phyloP scores from a whole-genome alignment of 2,113 vertebrate species.

The Hiodon tergisus region DNA sequence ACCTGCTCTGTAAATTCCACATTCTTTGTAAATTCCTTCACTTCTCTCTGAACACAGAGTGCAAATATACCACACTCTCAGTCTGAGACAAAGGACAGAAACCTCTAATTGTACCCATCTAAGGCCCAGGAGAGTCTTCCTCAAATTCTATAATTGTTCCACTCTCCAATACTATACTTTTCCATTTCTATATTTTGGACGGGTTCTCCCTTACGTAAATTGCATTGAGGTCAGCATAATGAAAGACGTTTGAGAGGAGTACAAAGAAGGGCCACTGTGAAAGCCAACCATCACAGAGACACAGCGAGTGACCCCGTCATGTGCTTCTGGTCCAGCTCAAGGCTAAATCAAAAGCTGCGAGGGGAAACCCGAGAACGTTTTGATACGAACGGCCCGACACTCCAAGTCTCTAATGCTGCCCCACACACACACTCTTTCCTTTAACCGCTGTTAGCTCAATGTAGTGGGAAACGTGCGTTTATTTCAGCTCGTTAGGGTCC shows the following conservation, averaged over 20 bases:
- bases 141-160: conserved; percentile 1
- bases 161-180: background rate
- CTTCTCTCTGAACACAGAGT: background rate
- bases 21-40: background rate
- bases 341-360: background rate
- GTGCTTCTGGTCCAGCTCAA: background rate
- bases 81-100: background rate
- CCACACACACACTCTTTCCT: no score
- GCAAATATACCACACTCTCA: background rate
- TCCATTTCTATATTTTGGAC: background rate
- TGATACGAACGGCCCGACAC: background rate
- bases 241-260: background rate
- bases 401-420: background rate
- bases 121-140: background rate
- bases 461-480: background rate
- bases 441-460: no score
- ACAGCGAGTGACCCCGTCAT: background rate
- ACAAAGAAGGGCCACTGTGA: background rate
- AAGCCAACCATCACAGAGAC: background rate
- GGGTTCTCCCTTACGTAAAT: background rate
- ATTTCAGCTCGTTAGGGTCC: background rate
- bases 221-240: conserved; percentile 12
- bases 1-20: conserved; percentile 5
- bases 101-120: conserved; percentile 13
- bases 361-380: background rate